Evolutionary conservation across 2,888 invertebrate genomes (phyloP), one percentile per base, ranked within the genome.

Genomic region (Ectemnius lituratus): DNA sequence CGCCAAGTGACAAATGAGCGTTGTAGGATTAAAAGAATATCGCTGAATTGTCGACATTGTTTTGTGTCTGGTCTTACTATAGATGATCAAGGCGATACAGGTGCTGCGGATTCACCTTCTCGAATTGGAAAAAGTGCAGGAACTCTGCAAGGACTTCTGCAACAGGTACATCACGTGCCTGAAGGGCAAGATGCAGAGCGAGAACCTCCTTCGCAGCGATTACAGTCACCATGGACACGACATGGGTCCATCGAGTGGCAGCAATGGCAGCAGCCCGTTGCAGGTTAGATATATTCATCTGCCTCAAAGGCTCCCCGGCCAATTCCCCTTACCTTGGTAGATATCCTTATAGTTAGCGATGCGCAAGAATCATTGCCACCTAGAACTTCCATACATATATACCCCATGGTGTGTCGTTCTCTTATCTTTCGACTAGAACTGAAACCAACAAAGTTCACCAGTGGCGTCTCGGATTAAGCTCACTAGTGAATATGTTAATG

Each of bases 101-200:
- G 98, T 98, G 77, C 92, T 98, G 79, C 93, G 98, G 87, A 98
- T 98, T 90, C 98, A 98, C 91, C 93, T 98, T 62, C 91, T 98
- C 82, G 98, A 98, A 90, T 91, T 98, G 89, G 97, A 98, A 91
- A 98, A 98, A 91, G 98, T 98, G 16, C 97, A 97, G 91, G 98
- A 98, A 91, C 90, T 98, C 85, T 98, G 98, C 92, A 96, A 97
- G 86, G 98, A 98, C 92, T 98, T 98, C 92, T 98, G 98, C 92
- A 96, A 96, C 80, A 93, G 98, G 66, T 98, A 98, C 92, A 98
- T 96, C 83, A 96, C 96, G 61, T 97, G 97, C 89, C 92, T 98
- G 82, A 97, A 97, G 90, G 95, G 96, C 78, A 95, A 97, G 91
- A 97, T 97, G 96, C 96, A 97, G 91, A 96, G 96, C 88, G 97